phyloP scores from a whole-genome alignment of 1,140 invertebrate genomes.

The Microplitis demolitor region DNA sequence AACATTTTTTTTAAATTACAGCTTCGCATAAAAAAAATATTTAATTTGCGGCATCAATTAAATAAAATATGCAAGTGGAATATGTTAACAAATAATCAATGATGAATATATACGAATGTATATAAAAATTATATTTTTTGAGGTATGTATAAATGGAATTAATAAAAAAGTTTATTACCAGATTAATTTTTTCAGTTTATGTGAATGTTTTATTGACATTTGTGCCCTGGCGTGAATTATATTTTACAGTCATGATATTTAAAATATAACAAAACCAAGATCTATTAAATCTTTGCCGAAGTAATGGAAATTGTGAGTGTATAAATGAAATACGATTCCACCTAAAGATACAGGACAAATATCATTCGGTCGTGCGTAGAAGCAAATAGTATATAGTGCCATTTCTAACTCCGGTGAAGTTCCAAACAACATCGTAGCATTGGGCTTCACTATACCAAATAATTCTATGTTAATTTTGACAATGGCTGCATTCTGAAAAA shows the following conservation, averaged over 20 bases:
- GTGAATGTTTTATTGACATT: too few species aligned
- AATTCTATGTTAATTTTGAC: conserved; percentile 81
- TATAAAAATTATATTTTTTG: too few species aligned
- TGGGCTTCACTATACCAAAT: conserved; percentile 73
- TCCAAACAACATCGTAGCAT: conserved; percentile 83
- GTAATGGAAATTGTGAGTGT: conserved; percentile 73
- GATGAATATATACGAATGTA: too few species aligned
- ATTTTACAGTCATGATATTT: conserved; percentile 12
- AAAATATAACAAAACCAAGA: conserved; percentile 72
- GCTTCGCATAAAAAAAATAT: too few species aligned
- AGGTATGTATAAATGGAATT: too few species aligned
- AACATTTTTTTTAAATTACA: too few species aligned
- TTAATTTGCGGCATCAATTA: too few species aligned
- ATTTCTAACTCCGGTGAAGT: conserved; percentile 92
- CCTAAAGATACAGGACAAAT: conserved; percentile 75
- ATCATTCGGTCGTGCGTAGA: conserved; percentile 72
- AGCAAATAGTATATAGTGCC: conserved; percentile 87
- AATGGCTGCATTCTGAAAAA: conserved; percentile 68
- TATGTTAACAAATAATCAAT: too few species aligned
- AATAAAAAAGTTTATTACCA: too few species aligned
- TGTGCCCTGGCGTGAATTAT: not conserved
- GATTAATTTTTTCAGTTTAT: too few species aligned
- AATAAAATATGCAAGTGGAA: too few species aligned
- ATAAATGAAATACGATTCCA: conserved; percentile 70
- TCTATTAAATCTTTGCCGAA: conserved; percentile 77